Conservation (phyloP, 92 coral and sea anemone species). For the Heliopora coerulea region DNA sequence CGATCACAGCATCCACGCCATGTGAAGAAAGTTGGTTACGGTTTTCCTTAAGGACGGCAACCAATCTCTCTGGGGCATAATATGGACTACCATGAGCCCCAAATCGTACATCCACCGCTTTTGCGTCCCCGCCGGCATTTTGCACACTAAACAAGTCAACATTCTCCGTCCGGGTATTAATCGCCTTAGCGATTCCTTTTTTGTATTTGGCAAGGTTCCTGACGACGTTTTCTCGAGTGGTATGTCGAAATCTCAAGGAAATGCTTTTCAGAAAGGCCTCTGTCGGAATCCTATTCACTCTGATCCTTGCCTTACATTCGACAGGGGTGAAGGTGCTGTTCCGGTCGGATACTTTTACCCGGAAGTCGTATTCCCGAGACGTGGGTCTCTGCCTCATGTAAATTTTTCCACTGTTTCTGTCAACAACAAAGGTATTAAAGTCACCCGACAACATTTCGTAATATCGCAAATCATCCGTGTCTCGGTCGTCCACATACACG, state of each 20-base stretch:
- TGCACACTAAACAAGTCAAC: slow-evolving; percentile 91
- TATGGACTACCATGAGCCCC: slow-evolving; percentile 99
- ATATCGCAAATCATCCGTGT: slow-evolving; percentile 75
- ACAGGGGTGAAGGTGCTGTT: slow-evolving; percentile 59
- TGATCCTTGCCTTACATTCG: slow-evolving; percentile 61
- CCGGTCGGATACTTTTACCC: slow-evolving; percentile 69
- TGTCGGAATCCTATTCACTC: slow-evolving; percentile 60
- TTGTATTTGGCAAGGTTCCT: slow-evolving; percentile 57
- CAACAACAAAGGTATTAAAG: slow-evolving; percentile 60
- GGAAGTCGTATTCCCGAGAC: slow-evolving; percentile 55
- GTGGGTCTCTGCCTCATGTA: slow-evolving; percentile 65
- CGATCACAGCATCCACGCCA: slow-evolving; percentile 52
- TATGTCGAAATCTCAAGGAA: slow-evolving; percentile 62
- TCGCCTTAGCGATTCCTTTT: slow-evolving; percentile 64
- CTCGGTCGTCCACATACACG: slow-evolving; percentile 82
- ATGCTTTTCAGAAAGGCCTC: slow-evolving; percentile 80
- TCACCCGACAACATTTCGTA: slow-evolving; percentile 57
- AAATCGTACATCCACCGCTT: slow-evolving; percentile 73
- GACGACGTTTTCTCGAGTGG: slow-evolving; percentile 55
- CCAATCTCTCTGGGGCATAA: slow-evolving; percentile 77
- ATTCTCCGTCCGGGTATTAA: slow-evolving; percentile 56
- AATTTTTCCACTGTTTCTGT: slow-evolving; percentile 70
- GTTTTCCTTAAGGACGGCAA: slow-evolving; percentile 64
- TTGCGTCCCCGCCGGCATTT: slow-evolving; percentile 43
- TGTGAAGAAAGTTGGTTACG: slow-evolving; percentile 34